These are phyloP conservation scores for Menidia menidia DNA, from an alignment of 2,797 vertebrate species.

Conservation along the genomic window DNA sequence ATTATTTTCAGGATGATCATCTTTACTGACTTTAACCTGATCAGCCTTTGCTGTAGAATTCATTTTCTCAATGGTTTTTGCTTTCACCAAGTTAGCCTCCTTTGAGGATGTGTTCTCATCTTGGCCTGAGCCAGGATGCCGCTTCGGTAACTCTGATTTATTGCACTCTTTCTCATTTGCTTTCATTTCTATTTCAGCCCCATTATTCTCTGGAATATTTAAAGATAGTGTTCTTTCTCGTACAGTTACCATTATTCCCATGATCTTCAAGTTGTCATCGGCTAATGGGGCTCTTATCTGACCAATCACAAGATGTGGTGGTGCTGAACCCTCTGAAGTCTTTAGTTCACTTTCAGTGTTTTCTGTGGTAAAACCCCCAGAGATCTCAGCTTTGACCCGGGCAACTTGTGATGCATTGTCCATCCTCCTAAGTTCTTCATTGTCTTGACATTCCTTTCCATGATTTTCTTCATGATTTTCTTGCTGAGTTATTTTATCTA, in stretches of 20 bases:
- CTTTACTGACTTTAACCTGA: constrained; percentile 29
- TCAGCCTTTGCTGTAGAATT: constrained; percentile 16
- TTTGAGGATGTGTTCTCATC: constrained; percentile 35
- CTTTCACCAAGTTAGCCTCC: constrained; percentile 28
- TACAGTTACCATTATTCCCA: constrained; percentile 73
- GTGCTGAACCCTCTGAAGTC: constrained; percentile 26
- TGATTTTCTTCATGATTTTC: constrained; percentile 12
- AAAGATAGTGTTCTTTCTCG: constrained; percentile 51
- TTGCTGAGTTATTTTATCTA: constrained; percentile 25
- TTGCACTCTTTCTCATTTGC: constrained; percentile 30
- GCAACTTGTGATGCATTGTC: constrained; percentile 23
- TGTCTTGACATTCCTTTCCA: constrained; percentile 28
- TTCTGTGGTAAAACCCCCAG: constrained; percentile 20
- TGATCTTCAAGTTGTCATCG: constrained; percentile 65
- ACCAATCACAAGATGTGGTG: constrained; percentile 31
- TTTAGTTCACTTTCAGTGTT: constrained; percentile 32
- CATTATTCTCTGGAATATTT: constrained; percentile 25
- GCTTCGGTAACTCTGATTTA: constrained; percentile 30
- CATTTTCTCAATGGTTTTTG: constrained; percentile 15
- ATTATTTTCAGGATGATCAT: constrained; percentile 20
- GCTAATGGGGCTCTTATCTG: constrained; percentile 26
- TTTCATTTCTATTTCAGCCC: constrained; percentile 12
- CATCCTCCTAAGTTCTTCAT: constrained; percentile 13
- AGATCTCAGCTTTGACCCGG: constrained; percentile 11
- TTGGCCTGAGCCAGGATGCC: constrained; percentile 5